These are phyloP conservation scores for Trachymyrmex septentrionalis DNA, from an alignment of 1,140 invertebrate genomes.

Conservation along the genomic window DNA sequence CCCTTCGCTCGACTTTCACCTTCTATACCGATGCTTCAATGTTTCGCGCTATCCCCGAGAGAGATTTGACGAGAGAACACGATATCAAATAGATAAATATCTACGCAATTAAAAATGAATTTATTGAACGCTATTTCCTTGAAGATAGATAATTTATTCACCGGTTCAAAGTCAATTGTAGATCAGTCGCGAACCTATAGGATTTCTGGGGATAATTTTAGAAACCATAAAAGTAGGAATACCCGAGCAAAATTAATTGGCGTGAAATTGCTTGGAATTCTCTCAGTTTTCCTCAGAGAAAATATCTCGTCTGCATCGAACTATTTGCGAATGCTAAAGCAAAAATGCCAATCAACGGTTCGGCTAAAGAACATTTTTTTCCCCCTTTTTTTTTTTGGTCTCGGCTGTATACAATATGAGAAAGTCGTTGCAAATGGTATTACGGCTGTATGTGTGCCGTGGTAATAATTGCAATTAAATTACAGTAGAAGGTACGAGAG, in stretches of 20 bases:
- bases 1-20: background rate
- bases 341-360: conserved; percentile 27
- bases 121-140: background rate
- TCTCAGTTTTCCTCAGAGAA: background rate
- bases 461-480: conserved; percentile 57
- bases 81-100: conserved; percentile 38
- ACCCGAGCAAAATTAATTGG: conserved; percentile 38
- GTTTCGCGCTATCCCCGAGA: too few relatives aligned
- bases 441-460: background rate
- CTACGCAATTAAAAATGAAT: conserved; percentile 39
- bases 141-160: conserved; percentile 45
- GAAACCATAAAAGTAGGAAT: conserved; percentile 48
- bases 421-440: conserved; percentile 26
- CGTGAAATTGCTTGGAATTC: conserved; percentile 43
- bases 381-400: background rate
- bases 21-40: background rate
- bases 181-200: conserved; percentile 7
- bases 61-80: conserved; percentile 2
- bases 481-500: background rate
- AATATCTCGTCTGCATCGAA: conserved; percentile 16
- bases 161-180: background rate
- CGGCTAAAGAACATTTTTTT: background rate
- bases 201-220: conserved; percentile 28
- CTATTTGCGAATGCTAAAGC: background rate
- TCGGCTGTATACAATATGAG: background rate